A percentile compares a stretch with the other conserved stretches of the same genome.
Conservation (phyloP, 2,888 invertebrate species). For the Eilema caniola region DNA sequence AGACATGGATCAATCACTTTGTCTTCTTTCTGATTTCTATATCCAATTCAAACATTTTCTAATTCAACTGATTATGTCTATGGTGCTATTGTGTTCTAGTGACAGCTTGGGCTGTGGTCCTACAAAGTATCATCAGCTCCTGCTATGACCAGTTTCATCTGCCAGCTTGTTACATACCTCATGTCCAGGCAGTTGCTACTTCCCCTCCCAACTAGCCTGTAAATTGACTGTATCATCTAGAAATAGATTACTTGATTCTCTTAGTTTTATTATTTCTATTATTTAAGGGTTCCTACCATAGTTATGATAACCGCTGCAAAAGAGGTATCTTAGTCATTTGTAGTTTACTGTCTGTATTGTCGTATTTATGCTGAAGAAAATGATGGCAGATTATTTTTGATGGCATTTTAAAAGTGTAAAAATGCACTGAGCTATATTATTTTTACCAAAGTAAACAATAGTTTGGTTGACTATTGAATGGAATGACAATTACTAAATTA, state of each 20-base stretch:
- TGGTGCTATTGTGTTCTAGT: not conserved
- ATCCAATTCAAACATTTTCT: not conserved
- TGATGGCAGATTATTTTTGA: not conserved
- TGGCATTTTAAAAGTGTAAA: not conserved
- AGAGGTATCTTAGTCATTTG: slow-evolving; percentile 3
- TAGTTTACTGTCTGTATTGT: not conserved
- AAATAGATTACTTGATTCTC: not conserved
- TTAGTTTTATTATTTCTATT: not conserved
- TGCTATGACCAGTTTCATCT: not conserved
- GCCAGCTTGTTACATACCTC: not conserved
- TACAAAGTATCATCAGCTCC: not conserved
- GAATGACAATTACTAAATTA: not conserved
- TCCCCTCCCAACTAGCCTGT: not conserved
- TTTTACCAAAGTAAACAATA: not conserved
- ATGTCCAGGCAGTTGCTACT: not conserved
- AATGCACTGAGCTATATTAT: slow-evolving; percentile 1
- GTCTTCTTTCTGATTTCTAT: not conserved
- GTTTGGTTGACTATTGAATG: not conserved
- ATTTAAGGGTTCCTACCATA: not conserved
- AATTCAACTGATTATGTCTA: not conserved
- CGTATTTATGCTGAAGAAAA: not conserved
- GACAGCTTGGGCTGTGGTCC: not conserved
- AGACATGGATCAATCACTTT: not conserved
- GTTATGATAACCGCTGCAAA: not conserved
- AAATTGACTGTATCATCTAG: not conserved